Conservation (phyloP, 2,113 vertebrate species). For the Hemiprocne comata region DNA sequence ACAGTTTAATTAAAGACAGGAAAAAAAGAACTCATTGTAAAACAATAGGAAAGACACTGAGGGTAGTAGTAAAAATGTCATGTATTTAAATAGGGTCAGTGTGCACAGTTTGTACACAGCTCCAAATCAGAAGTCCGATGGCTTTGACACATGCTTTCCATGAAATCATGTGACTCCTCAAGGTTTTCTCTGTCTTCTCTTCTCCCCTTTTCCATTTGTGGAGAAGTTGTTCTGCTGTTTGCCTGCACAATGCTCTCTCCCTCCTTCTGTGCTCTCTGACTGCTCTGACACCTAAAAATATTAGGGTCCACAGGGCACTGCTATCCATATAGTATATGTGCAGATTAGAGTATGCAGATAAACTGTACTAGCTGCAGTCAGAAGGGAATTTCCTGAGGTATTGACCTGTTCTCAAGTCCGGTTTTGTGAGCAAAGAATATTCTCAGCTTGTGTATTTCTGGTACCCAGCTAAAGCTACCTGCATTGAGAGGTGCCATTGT, state of each 20-base stretch:
- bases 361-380: background rate
- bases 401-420: background rate
- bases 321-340: background rate
- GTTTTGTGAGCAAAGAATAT: background rate
- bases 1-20: slow-evolving; percentile 30
- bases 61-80: slow-evolving; percentile 9
- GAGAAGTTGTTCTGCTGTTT: background rate
- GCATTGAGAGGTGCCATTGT: background rate
- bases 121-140: background rate
- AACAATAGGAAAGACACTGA: slow-evolving; percentile 32
- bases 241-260: background rate
- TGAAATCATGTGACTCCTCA: background rate
- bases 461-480: background rate
- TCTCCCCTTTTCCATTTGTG: background rate
- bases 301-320: background rate
- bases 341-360: background rate
- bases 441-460: background rate
- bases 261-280: background rate
- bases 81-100: background rate
- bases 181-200: background rate
- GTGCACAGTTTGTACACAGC: background rate
- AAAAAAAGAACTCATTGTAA: slow-evolving; percentile 4
- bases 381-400: background rate
- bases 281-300: background rate
- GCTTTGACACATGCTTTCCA: background rate